phyloP scores from a whole-genome alignment of 2,113 vertebrate genomes.

The Vombatus ursinus region DNA sequence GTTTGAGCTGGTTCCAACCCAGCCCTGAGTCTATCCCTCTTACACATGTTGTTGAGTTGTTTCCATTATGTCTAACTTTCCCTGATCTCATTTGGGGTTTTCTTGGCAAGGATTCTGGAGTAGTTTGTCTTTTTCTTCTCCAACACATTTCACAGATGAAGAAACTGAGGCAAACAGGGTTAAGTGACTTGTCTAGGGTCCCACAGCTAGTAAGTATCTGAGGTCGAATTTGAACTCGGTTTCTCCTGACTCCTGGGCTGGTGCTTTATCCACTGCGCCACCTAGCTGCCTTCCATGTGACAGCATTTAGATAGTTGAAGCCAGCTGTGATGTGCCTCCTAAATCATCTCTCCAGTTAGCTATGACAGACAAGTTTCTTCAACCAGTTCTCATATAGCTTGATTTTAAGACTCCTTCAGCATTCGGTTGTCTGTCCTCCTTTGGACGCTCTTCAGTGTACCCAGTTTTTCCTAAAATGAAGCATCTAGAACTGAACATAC shows the following conservation, averaged over 20 bases:
- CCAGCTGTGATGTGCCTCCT: not conserved
- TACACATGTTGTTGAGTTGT: not conserved
- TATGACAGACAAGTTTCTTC: not conserved
- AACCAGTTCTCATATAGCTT: not conserved
- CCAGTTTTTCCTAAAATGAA: not conserved
- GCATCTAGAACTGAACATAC: not conserved
- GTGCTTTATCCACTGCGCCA: too few relatives aligned
- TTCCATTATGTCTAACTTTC: not conserved
- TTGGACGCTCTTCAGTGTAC: not conserved
- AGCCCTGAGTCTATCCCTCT: not conserved
- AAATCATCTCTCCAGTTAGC: not conserved
- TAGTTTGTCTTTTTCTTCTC: not conserved
- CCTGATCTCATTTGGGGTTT: not conserved
- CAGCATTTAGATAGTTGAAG: not conserved
- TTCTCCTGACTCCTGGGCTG: too few relatives aligned
- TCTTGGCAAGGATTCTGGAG: not conserved
- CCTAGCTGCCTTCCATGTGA: not conserved
- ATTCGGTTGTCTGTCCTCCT: not conserved
- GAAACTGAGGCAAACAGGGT: not conserved
- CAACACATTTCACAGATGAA: not conserved
- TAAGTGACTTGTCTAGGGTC: not conserved
- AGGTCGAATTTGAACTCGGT: too few relatives aligned
- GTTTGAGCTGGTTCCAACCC: not conserved
- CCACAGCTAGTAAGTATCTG: too few relatives aligned
- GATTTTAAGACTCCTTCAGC: not conserved